Evolutionary conservation across 2,113 vertebrate species (phyloP).

Genomic region (Saguinus imperator): DNA sequence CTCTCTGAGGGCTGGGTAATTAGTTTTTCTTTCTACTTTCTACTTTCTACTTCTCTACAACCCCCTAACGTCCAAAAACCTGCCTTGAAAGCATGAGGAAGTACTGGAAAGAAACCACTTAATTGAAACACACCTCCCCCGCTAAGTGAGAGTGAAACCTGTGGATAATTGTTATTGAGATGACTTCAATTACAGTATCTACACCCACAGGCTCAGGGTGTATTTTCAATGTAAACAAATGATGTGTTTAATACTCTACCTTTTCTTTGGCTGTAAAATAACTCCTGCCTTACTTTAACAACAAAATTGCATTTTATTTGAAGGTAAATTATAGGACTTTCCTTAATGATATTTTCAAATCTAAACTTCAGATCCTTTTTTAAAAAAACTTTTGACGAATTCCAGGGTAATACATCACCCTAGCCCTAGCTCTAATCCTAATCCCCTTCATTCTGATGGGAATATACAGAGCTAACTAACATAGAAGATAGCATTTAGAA

Average conservation of each 20-base stretch:
- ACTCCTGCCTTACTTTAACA: not conserved
- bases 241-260: not conserved
- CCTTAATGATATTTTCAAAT: not conserved
- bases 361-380: not conserved
- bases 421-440: not conserved
- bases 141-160: not conserved
- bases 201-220: not conserved
- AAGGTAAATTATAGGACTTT: not conserved
- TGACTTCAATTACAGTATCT: not conserved
- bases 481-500: not conserved
- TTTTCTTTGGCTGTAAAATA: slow-evolving; percentile 9
- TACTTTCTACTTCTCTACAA: not conserved
- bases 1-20: not conserved
- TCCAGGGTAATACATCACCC: not conserved
- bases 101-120: not conserved
- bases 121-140: not conserved
- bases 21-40: slow-evolving; percentile 7
- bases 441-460: not conserved
- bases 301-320: not conserved
- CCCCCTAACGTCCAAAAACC: not conserved
- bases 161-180: not conserved
- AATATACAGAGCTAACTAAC: not conserved
- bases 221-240: not conserved
- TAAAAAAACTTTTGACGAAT: not conserved
- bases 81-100: slow-evolving; percentile 56